A percentile compares a stretch with the other conserved stretches of the same genome.
Evolutionary conservation across 2,113 vertebrate genomes (phyloP).

Genomic region (Halichoeres trimaculatus): DNA sequence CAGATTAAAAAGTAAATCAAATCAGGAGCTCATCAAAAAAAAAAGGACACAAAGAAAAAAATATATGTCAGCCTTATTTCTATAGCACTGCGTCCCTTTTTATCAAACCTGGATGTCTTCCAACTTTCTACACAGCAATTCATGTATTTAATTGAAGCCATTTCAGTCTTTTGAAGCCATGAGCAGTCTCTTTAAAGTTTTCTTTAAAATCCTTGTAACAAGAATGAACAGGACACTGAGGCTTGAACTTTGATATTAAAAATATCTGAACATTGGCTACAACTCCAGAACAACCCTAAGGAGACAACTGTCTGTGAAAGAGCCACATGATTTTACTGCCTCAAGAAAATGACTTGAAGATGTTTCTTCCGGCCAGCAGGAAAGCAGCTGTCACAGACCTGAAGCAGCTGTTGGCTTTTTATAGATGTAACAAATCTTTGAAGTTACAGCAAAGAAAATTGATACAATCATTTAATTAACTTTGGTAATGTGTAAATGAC

Average conservation of each 20-base stretch:
- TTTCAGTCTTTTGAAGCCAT: neutral
- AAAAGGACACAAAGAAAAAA: no score
- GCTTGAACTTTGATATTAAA: neutral
- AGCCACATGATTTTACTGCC: neutral
- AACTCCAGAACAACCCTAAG: constrained; percentile 1
- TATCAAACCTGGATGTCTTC: neutral
- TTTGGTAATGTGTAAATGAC: neutral
- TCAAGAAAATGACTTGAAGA: constrained; percentile 2
- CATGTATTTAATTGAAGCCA: neutral
- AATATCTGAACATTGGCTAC: neutral
- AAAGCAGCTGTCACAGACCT: neutral
- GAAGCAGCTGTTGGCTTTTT: neutral
- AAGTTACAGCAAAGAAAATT: neutral
- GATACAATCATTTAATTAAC: neutral
- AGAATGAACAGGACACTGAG: neutral
- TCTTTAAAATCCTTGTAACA: neutral
- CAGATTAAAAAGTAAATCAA: neutral
- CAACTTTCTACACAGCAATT: neutral
- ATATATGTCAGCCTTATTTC: no score
- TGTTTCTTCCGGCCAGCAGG: neutral
- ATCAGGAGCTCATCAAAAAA: neutral
- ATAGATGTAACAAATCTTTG: neutral
- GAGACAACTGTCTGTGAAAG: neutral
- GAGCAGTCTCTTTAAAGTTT: neutral
- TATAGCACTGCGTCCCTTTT: neutral